A percentile compares a stretch with the other conserved stretches of the same genome.
Evolutionary conservation across 2,113 vertebrate species (phyloP).

Genomic region (Tonatia bakeri): DNA sequence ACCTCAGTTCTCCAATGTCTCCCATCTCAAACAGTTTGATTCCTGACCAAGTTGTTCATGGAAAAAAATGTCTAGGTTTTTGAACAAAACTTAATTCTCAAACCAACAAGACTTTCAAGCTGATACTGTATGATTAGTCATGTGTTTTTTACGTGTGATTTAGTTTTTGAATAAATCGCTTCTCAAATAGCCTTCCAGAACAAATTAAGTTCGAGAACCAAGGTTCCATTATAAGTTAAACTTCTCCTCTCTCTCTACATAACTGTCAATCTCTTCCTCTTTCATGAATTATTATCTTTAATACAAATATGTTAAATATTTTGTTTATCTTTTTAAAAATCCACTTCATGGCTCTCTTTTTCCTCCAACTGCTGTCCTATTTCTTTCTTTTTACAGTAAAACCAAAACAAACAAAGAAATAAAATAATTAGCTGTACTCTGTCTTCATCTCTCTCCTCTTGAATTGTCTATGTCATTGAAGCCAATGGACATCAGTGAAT

Average conservation of each 20-base stretch:
- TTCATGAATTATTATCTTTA: not conserved
- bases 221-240: not conserved
- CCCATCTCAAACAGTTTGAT: not conserved
- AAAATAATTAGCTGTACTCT: not conserved
- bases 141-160: not conserved
- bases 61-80: not conserved
- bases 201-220: not conserved
- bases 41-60: not conserved
- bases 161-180: not conserved
- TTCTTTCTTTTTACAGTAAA: not conserved
- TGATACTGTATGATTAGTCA: not conserved
- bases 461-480: not conserved
- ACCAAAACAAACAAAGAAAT: not conserved
- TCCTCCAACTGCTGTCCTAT: not conserved
- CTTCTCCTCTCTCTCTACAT: not conserved
- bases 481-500: not conserved
- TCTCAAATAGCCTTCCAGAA: not conserved
- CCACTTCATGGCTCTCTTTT: not conserved
- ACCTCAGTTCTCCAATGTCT: not conserved
- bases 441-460: not conserved
- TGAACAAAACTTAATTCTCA: not conserved
- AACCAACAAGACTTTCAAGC: not conserved
- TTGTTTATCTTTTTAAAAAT: not conserved
- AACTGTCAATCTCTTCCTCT: not conserved
- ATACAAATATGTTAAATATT: not conserved